Evolutionary conservation across 2,113 vertebrate species (phyloP).

Genomic region (Sakesphorus luctuosus): DNA sequence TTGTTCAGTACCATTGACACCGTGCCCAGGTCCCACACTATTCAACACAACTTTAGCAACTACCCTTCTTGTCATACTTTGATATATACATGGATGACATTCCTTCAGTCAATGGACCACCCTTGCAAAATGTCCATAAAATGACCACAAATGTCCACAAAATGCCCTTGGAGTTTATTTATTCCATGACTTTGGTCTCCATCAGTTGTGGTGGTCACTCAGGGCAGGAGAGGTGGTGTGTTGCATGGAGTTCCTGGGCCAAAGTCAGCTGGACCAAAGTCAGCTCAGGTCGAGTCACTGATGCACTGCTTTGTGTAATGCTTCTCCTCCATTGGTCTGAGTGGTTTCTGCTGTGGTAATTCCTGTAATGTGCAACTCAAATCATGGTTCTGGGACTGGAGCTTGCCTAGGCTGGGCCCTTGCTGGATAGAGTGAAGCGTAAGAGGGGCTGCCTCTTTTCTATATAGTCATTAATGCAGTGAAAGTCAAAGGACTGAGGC

Average conservation of each 20-base stretch:
- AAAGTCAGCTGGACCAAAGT: neutral
- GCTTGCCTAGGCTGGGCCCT: neutral
- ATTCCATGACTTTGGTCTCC: neutral
- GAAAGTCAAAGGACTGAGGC: neutral
- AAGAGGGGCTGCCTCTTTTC: neutral
- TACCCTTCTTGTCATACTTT: neutral
- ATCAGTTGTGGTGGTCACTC: neutral
- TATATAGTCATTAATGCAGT: accelerated
- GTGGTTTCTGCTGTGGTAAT: neutral
- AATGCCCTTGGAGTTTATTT: neutral
- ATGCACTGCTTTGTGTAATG: neutral
- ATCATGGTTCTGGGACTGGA: neutral
- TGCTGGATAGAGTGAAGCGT: neutral
- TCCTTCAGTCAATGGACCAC: accelerated
- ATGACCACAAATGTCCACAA: neutral
- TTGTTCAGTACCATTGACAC: neutral
- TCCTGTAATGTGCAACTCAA: neutral
- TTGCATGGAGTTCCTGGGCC: neutral
- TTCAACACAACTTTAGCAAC: neutral
- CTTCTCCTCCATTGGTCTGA: neutral
- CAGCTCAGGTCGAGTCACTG: neutral
- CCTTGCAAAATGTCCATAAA: neutral
- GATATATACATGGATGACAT: neutral
- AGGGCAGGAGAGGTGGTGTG: neutral
- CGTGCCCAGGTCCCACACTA: neutral